These are phyloP conservation scores for Mesoligia furuncula DNA, from an alignment of 2,888 invertebrate genomes.

Conservation along the genomic window DNA sequence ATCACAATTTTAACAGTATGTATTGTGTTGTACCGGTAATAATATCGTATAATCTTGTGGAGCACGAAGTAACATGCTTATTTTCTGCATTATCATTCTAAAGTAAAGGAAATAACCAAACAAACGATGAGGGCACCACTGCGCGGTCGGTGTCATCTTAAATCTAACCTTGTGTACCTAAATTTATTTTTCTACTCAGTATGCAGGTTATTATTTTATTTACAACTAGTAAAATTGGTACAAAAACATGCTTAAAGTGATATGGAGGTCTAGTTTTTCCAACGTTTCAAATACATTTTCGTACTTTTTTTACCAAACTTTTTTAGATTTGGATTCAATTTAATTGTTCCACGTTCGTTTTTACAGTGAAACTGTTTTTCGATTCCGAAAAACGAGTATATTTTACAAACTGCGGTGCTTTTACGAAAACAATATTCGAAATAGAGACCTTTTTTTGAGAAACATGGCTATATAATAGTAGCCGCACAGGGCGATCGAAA, in stretches of 20 bases:
- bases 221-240: not conserved
- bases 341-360: not conserved
- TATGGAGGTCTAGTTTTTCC: not conserved
- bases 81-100: no score
- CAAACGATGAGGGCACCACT: no score
- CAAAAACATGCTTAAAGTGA: not conserved
- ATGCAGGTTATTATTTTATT: not conserved
- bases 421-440: not conserved
- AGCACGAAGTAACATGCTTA: no score
- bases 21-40: no score
- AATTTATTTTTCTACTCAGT: not conserved
- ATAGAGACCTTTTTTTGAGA: not conserved
- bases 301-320: not conserved
- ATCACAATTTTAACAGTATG: no score
- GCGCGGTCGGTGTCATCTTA: no score
- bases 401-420: not conserved
- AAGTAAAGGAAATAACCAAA: no score
- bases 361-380: not conserved
- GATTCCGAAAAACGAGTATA: not conserved
- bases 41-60: no score
- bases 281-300: not conserved
- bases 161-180: not conserved
- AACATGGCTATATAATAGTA: not conserved
- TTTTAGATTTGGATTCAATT: conserved; percentile 7
- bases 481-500: not conserved